Evolutionary conservation across 2,797 vertebrate species (phyloP), one percentile per base, ranked within the genome.

Genomic region (Cossypha heuglini): DNA sequence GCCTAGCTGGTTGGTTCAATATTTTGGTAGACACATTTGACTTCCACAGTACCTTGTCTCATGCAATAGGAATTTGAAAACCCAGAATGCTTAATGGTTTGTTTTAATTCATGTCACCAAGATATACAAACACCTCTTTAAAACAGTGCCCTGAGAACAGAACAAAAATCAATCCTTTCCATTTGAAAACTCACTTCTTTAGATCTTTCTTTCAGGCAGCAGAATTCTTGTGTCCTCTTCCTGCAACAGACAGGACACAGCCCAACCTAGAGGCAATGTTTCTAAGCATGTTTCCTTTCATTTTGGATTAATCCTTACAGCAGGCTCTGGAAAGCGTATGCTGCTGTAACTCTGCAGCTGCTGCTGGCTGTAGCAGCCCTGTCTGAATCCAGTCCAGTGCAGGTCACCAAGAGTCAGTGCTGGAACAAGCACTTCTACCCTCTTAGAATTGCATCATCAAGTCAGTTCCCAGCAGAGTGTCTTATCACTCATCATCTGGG

Each of bases 41-140:
- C 37, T 88, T 93, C 54, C 29, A 59, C 48, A 63, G 25, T 20
- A 58, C 33, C 49, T 78, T 68, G 42, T 75, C 64, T 92, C 52
- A 35, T 37, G 33, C 66, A 82, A 69, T 8, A 52, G 31, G 25
- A 81, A 59, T 57, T 48, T 69, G 37, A 94, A 84, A 88, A 72
- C 25, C 18, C 45, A 43, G 25, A 73, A 73, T 35, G 31, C 49
- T 90, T 77, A 94, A 81, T 55, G 28, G 54, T 83, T 86, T 95
- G 48, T 73, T 95, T 94, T 77, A 88, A 71, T 48, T 90, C 64
- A 73, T 33, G 35, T 86, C 84, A 96, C 33, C 20, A n/a, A 94
- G 73, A 58, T 80, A 69, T 37, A 93, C 40, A 95, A 94, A 94
- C 82, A 93, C 37, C 45, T 95, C 83, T 91, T 93, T 93, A 64